phyloP scores from a whole-genome alignment of 2,888 invertebrate species.

The Gryllus longicercus region DNA sequence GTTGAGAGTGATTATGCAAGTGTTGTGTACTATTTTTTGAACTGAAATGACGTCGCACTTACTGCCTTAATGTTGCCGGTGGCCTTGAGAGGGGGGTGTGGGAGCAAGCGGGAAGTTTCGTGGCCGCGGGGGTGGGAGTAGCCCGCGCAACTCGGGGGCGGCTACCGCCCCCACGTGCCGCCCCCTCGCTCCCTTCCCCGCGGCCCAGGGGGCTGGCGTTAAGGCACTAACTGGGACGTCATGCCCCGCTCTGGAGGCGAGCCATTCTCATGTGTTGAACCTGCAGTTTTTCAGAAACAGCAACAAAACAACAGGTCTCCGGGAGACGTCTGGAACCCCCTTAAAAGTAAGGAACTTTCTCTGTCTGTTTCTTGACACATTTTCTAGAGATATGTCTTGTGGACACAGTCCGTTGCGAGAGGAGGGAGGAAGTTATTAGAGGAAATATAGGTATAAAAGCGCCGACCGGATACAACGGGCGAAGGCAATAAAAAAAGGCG shows the following conservation, averaged over 20 bases:
- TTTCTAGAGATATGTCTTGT: too few relatives aligned
- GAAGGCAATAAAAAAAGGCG: background rate
- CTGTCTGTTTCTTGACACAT: background rate
- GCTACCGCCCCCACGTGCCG: too few relatives aligned
- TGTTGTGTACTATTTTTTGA: background rate
- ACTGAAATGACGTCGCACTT: background rate
- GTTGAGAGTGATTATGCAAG: background rate
- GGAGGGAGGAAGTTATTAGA: too few relatives aligned
- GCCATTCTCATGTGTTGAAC: background rate
- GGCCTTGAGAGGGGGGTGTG: too few relatives aligned
- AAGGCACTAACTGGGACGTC: conserved; percentile 9
- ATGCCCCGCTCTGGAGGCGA: background rate
- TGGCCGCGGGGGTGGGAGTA: too few relatives aligned
- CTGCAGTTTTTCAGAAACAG: conserved; percentile 17
- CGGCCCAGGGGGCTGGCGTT: background rate
- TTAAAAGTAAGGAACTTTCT: conserved; percentile 17
- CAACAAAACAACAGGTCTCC: conserved; percentile 8
- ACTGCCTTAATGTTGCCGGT: background rate
- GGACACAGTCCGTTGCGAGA: too few relatives aligned
- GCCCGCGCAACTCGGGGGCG: too few relatives aligned
- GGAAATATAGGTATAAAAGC: background rate
- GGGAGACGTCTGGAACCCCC: conserved; percentile 9
- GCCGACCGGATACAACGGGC: background rate
- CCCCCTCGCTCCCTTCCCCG: too few relatives aligned
- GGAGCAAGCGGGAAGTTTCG: too few relatives aligned